phyloP scores from a whole-genome alignment of 1,140 invertebrate species.

The Papilio xuthus region DNA sequence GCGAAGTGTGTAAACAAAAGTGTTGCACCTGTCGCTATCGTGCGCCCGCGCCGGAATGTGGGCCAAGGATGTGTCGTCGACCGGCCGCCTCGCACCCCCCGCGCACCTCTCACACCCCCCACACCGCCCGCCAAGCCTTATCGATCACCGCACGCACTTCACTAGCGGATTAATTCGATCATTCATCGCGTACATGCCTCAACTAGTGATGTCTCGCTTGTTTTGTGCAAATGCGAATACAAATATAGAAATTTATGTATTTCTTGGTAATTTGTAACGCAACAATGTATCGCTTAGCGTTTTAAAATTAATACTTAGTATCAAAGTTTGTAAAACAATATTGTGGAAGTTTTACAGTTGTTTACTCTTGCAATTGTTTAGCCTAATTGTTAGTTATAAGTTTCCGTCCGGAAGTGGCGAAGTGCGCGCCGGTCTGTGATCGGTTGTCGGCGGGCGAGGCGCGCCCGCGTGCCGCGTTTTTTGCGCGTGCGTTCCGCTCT shows the following conservation, averaged over 20 bases:
- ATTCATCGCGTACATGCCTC: not conserved
- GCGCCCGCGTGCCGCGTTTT: conserved; percentile 7
- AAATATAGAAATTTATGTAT: not conserved
- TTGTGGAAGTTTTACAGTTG: not conserved
- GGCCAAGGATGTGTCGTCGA: conserved; percentile 31
- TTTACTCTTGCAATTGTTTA: not conserved
- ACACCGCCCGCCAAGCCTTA: not conserved
- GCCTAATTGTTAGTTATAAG: not conserved
- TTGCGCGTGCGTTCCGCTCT: conserved; percentile 19
- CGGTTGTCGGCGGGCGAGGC: not conserved
- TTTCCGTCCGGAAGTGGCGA: not conserved
- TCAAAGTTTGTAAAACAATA: not conserved
- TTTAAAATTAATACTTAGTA: not conserved
- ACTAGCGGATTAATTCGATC: not conserved
- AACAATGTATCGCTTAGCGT: too few relatives aligned
- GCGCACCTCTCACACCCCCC: not conserved
- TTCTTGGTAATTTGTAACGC: not conserved
- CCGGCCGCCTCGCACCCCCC: not conserved
- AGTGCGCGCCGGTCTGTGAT: not conserved
- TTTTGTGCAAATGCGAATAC: not conserved
- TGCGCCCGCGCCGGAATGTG: conserved; percentile 27
- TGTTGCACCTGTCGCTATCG: not conserved
- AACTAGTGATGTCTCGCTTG: not conserved
- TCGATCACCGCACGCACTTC: conserved; percentile 20
- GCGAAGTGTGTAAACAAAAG: conserved; percentile 22